These are phyloP conservation scores for Colletes latitarsis DNA, from an alignment of 1,140 invertebrate genomes.

Conservation along the genomic window DNA sequence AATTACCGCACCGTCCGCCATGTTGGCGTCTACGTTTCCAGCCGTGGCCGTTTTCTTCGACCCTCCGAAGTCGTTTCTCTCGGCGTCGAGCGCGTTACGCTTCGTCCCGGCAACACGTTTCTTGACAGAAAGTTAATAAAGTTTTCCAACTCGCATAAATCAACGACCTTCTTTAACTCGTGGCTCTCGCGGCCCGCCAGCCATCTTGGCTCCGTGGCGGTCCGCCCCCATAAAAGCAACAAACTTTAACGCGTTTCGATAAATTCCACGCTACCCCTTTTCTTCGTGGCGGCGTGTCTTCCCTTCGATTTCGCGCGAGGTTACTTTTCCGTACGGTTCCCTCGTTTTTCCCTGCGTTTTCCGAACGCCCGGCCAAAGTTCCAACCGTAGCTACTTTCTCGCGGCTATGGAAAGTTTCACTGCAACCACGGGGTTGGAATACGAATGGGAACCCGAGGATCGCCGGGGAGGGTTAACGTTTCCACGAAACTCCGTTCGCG, in stretches of 20 bases:
- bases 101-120: constrained; percentile 57
- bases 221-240: constrained; percentile 61
- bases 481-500: neutral
- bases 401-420: neutral
- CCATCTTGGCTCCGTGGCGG: constrained; percentile 25
- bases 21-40: constrained; percentile 23
- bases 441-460: constrained; percentile 4
- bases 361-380: constrained; percentile 5
- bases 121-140: constrained; percentile 73
- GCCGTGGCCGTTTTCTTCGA: constrained; percentile 40
- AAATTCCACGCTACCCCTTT: constrained; percentile 42
- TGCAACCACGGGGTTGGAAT: constrained; percentile 13
- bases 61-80: neutral
- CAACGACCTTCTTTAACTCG: constrained; percentile 65
- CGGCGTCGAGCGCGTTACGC: constrained; percentile 40
- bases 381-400: neutral
- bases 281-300: neutral
- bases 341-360: constrained; percentile 21
- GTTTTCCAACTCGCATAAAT: constrained; percentile 74
- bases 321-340: neutral
- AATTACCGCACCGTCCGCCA: constrained; percentile 8
- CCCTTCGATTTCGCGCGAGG: constrained; percentile 35
- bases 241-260: constrained; percentile 70
- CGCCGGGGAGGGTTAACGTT: neutral
- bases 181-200: constrained; percentile 35